Percentiles rank a stretch among this genome's conserved stretches.
Conservation (phyloP, 2,888 invertebrate species). For the Chaetogeoica ovagalla region DNA sequence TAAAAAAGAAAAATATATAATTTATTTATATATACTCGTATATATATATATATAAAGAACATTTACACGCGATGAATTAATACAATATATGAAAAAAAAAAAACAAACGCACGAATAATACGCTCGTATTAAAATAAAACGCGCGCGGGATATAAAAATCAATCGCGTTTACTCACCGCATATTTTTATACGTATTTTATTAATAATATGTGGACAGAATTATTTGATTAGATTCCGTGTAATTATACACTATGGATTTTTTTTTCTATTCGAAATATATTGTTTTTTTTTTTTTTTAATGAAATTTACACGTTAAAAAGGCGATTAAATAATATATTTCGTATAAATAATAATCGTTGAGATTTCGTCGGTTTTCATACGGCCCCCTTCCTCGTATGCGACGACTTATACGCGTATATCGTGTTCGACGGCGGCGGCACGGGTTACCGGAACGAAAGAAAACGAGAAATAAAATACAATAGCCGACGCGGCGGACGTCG, state of each 20-base stretch:
- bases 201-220: background rate
- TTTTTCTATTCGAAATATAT: too few species aligned
- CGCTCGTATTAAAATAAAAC: background rate
- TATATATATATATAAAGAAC: background rate
- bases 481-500: conserved; percentile 7
- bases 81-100: background rate
- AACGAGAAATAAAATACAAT: background rate
- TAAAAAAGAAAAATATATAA: too few species aligned
- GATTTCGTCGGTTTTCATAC: too few species aligned
- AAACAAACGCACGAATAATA: too few species aligned
- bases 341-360: too few species aligned
- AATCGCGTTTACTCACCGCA: conserved; percentile 13
- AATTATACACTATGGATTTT: too few species aligned
- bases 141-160: background rate
- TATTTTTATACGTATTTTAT: too few species aligned
- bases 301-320: too few species aligned
- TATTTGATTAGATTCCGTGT: background rate
- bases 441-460: conserved; percentile 13
- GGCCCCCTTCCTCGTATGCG: background rate
- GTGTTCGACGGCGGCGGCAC: background rate
- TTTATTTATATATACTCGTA: too few species aligned
- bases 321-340: too few species aligned
- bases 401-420: too few species aligned
- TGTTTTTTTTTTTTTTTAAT: too few species aligned
- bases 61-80: background rate